Base-by-base conservation (phyloP, 2,888 invertebrate genomes). In the Heteromurus nitidus region DNA sequence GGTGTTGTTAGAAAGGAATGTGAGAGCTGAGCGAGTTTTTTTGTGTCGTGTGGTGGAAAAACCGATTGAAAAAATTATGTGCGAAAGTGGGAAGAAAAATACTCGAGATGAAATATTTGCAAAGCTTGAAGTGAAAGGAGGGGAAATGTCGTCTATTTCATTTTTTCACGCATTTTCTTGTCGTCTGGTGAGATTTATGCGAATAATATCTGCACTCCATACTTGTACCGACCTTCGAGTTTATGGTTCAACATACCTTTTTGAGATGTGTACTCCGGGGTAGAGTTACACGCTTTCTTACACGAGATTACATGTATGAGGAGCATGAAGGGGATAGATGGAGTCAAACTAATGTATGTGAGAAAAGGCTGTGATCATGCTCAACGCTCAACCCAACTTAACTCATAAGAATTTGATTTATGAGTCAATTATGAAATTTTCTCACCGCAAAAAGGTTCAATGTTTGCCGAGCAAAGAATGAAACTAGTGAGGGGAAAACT, bases 351-450 rank as follows among this genome's bases (percentile, higher is more conserved):
- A 80, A 80, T 80, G 74, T 80, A 80, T 80, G 80, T 80, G 80
- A 80, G 80, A 80, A 80, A 80, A 80, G 36, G 80, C 74, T 64
- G 67, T 80, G 74, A 80, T 80, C 80, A 80, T 80, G 72, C 44
- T 73, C n/a, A n/a, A n/a, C n/a, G 74, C 70, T 82, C 79, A 74
- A 36, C 79, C 79, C 82, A 82, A 82, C 79, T 82, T 79, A 82
- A 82, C 83, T 83, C 83, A 83, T 83, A 85, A 85, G 83, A 76
- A 81, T 83, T 85, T 86, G 86, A 86, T 86, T 86, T 86, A 86
- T 85, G 85, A 86, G 85, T 86, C 86, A 86, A 86, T 86, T 86
- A 86, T 86, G 86, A 86, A 86, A 86, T 86, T 86, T 86, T 86
- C 86, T 86, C 86, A 86, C 86, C 86, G 85, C 85, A 85, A 83